Conservation (phyloP, 1,140 invertebrate genomes). For the Whitmania pigra region DNA sequence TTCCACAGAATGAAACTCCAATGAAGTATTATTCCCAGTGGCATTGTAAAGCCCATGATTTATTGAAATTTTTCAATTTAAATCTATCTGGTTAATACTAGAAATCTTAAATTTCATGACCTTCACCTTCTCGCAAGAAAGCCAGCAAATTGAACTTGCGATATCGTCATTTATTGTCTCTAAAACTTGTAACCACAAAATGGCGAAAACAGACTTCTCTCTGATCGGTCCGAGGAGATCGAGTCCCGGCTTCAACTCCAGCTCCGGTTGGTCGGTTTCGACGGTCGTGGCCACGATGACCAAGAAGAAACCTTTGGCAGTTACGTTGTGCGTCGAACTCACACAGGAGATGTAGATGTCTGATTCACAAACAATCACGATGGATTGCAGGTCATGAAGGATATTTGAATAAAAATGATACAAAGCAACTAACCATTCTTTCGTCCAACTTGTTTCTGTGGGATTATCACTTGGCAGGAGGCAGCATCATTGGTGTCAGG, state of each 20-base stretch:
- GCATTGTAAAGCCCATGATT: not conserved
- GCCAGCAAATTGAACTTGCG: too few relatives aligned
- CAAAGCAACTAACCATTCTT: slow-evolving; percentile 46
- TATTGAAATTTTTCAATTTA: not conserved
- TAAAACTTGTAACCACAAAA: not conserved
- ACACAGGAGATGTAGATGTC: slow-evolving; percentile 97
- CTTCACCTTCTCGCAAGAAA: too few relatives aligned
- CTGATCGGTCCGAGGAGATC: slow-evolving; percentile 79
- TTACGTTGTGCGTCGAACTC: slow-evolving; percentile 90
- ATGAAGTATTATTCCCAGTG: too few relatives aligned
- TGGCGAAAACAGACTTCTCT: slow-evolving; percentile 65
- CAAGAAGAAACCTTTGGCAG: slow-evolving; percentile 92
- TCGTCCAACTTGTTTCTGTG: slow-evolving; percentile 82
- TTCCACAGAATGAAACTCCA: too few relatives aligned
- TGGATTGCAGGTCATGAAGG: not conserved
- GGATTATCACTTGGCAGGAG: slow-evolving; percentile 98
- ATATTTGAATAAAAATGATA: not conserved
- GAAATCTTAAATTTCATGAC: too few relatives aligned
- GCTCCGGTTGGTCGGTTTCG: slow-evolving; percentile 85
- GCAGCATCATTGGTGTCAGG: slow-evolving; percentile 76
- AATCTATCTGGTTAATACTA: too few relatives aligned
- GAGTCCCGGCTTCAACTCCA: slow-evolving; percentile 84
- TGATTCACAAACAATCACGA: slow-evolving; percentile 30
- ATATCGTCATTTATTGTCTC: too few relatives aligned
- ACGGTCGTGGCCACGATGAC: slow-evolving; percentile 98